Base-by-base conservation (phyloP, 2,888 invertebrate species). In the Mythimna impura region DNA sequence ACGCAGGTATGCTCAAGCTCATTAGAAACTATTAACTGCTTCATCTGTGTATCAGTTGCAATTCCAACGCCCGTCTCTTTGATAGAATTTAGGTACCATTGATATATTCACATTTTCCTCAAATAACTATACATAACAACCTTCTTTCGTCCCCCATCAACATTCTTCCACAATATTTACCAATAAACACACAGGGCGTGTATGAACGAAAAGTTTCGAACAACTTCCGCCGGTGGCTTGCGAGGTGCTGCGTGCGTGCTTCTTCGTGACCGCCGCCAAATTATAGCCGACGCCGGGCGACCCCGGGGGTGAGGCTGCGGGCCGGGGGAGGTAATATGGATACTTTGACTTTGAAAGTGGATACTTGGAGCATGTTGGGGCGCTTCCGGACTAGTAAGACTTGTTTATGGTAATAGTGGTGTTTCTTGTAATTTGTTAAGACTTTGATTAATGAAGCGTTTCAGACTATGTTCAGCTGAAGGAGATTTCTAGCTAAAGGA, bases 331-430 rank as follows among this genome's bases (percentile, higher is more conserved):
- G 76, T 76, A 79, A 87, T 83, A 85, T 81, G 81, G 78, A 85
- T 83, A 85, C 85, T 85, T 83, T 87, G 87, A 85, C 85, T 85
- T 85, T 85, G 87, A 85, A 82, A 85, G 81, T 83, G 77, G 86
- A 85, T 85, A 83, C 85, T 85, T 83, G 69, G 64, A 66, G 73
- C 73, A 78, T 80, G 87, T 85, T 80, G 67, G 69, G 82, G 70
- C 76, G 79, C 82, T 80, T 80, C 60, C 57, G 66, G 80, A 80
- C 74, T 80, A 75, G 67, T 66, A 62, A 73, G 69, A 76, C 70
- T 82, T 85, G 66, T 76, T 77, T 78, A 82, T 80, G 68, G 58
- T 63, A 73, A 67, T 73, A 67, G 83, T 65, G 57, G 80, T 66
- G 73, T 83, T 83, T 83, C 80, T 83, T 80, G 73, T 67, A 80